Percentiles rank a stretch among this genome's conserved stretches.
These are phyloP conservation scores for Acrocyrtus sp. DNA, from an alignment of 2,888 invertebrate genomes.

Conservation along the genomic window DNA sequence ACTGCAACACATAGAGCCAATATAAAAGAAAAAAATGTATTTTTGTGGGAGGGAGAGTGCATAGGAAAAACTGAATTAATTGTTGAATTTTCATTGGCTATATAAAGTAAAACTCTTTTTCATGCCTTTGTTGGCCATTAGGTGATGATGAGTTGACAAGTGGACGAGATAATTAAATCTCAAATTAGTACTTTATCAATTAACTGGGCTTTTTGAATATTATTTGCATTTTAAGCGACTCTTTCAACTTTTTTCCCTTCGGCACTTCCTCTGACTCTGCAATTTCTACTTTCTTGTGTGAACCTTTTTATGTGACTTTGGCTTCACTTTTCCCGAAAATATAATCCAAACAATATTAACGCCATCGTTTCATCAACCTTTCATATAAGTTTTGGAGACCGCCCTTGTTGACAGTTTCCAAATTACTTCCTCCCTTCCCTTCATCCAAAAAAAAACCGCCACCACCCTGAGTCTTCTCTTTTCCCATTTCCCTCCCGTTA, in stretches of 20 bases:
- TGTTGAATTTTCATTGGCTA: too few relatives aligned
- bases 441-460: neutral
- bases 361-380: too few relatives aligned
- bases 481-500: neutral
- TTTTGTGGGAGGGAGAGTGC: too few relatives aligned
- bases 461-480: neutral
- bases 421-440: neutral
- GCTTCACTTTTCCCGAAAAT: too few relatives aligned
- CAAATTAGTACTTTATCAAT: constrained; percentile 57
- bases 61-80: too few relatives aligned
- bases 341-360: too few relatives aligned
- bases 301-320: too few relatives aligned
- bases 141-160: constrained; percentile 32
- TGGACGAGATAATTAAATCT: constrained; percentile 60
- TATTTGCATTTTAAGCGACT: constrained; percentile 48
- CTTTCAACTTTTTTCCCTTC: constrained; percentile 6
- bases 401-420: neutral
- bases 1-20: too few relatives aligned
- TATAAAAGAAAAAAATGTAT: too few relatives aligned
- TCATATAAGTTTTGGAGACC: neutral
- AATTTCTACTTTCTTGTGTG: too few relatives aligned
- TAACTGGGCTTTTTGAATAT: constrained; percentile 49
- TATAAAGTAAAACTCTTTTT: too few relatives aligned
- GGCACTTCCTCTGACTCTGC: neutral
- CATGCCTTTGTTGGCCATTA: too few relatives aligned